Base-by-base conservation (phyloP, 2,113 vertebrate genomes). In the Notechis scutatus region DNA sequence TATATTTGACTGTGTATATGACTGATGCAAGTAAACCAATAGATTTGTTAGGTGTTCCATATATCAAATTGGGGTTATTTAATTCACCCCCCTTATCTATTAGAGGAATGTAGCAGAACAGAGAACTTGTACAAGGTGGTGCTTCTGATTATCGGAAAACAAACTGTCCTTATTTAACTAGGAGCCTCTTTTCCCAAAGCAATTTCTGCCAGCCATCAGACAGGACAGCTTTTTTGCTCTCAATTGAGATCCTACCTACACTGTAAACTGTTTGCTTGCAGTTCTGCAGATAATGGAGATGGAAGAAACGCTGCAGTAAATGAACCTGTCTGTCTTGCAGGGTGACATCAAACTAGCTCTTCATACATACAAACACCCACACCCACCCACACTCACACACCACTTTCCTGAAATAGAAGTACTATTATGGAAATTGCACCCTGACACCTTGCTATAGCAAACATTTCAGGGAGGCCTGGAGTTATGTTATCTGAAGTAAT, bases 171-270 rank as follows among this genome's bases (percentile, higher is more conserved):
- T 96, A 94, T 96, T 95, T 95, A 92, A 92, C 85, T 96, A 1
- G 56, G 93, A 95, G 69, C 89, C 94, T n/a, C 24, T 88, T 92
- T 81, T 94, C 26, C 29, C 92, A 93, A 29, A 95, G 92, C 90
- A 96, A 93, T 96, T 96, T 97, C 95, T 96, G 95, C 87, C 95
- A 96, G 94, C 92, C 95, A 92, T 96, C 95, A 96, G 94, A 96
- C 90, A 94, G 92, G 94, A 96, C 96, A 97, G 86, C 7, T 42
- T 56, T 93, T 93, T 95, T 92, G 29, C 92, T 90, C 94, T 95
- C 93, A 94, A 96, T 85, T 94, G 88, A 92, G 93, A 91, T 87
- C 90, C 74, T 94, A 93, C 85, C 90, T 88, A 93, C 18, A 10
- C 18, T 85, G 57, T 95, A 92, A 96, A 96, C 69, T 95, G 29